A percentile compares a stretch with the other conserved stretches of the same genome.
Evolutionary conservation across 2,888 invertebrate species (phyloP).

Genomic region (Chymomyza caudatula): DNA sequence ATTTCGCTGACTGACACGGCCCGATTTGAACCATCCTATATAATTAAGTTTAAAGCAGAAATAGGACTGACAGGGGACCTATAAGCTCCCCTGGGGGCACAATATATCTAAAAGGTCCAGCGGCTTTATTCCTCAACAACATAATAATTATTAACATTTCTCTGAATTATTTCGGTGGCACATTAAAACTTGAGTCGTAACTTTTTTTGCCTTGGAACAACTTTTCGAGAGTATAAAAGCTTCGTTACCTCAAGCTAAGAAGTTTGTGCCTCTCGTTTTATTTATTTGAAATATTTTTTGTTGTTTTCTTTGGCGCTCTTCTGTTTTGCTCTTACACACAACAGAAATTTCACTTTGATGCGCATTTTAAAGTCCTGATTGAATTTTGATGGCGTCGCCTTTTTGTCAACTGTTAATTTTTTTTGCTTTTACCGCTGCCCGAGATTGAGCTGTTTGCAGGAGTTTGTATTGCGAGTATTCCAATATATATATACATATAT

Average conservation of each 20-base stretch:
- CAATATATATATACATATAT: not conserved
- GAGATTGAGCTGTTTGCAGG: slow-evolving; percentile 14
- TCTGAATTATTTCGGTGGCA: no score
- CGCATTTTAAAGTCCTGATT: slow-evolving; percentile 15
- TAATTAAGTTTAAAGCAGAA: no score
- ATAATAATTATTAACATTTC: no score
- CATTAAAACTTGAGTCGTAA: no score
- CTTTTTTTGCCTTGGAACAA: no score
- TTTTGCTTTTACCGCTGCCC: not conserved
- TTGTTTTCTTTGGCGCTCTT: not conserved
- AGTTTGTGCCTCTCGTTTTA: not conserved
- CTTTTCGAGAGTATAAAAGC: not conserved
- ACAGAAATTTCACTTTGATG: slow-evolving; percentile 15
- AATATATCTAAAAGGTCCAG: no score
- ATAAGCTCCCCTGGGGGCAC: no score
- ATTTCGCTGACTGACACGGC: no score
- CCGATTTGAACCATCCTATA: no score
- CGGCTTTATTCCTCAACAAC: no score
- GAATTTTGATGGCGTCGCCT: slow-evolving; percentile 16
- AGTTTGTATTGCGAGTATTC: not conserved
- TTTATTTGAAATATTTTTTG: not conserved
- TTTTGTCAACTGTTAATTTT: not conserved
- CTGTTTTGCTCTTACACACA: not conserved
- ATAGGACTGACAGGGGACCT: no score
- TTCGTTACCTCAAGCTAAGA: not conserved